phyloP scores from a whole-genome alignment of 2,888 invertebrate genomes.

The Epirrhoe tristata region DNA sequence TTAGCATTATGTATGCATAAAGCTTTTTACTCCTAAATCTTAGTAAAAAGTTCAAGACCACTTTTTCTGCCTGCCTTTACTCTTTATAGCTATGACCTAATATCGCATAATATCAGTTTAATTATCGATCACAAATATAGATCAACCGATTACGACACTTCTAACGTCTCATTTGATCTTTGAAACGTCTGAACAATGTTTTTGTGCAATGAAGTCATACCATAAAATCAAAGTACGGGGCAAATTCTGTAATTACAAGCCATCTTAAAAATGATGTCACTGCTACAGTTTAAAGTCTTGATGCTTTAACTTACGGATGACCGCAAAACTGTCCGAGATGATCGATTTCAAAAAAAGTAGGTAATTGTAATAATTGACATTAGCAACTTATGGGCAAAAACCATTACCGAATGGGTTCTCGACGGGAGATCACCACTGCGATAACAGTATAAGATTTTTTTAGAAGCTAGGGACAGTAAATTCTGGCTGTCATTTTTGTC shows the following conservation, averaged over 20 bases:
- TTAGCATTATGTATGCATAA: neutral
- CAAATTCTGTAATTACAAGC: neutral
- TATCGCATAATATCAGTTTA: conserved; percentile 41
- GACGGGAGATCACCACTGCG: too few relatives aligned
- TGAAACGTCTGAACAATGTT: conserved; percentile 52
- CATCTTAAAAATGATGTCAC: conserved; percentile 3
- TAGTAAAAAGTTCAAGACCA: conserved; percentile 30
- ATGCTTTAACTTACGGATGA: neutral
- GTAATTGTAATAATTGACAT: too few relatives aligned
- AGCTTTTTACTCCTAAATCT: conserved; percentile 9
- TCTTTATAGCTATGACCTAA: conserved; percentile 45
- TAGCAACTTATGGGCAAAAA: too few relatives aligned
- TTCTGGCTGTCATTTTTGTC: too few relatives aligned
- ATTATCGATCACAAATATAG: conserved; percentile 51
- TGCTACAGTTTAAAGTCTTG: neutral
- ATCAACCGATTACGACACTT: conserved; percentile 56
- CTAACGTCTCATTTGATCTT: conserved; percentile 38
- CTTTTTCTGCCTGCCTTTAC: conserved; percentile 29
- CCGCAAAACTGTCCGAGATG: neutral
- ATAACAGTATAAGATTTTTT: too few relatives aligned
- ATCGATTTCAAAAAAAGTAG: too few relatives aligned
- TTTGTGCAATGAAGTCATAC: conserved; percentile 68
- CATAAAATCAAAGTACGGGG: conserved; percentile 17
- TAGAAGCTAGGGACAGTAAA: too few relatives aligned
- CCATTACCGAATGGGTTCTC: too few relatives aligned